A percentile compares a stretch with the other conserved stretches of the same genome.
These are phyloP conservation scores for Calameuta filiformis DNA, from an alignment of 2,888 invertebrate genomes.

Conservation along the genomic window DNA sequence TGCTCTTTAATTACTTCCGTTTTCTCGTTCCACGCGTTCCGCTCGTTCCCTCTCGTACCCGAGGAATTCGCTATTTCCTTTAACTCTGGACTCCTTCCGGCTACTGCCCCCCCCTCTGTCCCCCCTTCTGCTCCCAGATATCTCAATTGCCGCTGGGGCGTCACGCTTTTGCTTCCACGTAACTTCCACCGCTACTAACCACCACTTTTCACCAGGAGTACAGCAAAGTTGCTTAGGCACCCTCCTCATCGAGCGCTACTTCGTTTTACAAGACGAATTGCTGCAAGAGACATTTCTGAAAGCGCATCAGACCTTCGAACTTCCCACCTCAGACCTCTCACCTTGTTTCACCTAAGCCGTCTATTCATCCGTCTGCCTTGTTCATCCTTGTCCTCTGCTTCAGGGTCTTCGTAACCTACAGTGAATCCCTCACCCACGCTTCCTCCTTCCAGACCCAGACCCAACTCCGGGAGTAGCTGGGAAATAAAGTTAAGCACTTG, in stretches of 20 bases:
- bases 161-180: background rate
- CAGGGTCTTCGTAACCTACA: background rate
- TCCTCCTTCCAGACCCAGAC: background rate
- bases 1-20: background rate
- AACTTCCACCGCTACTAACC: background rate
- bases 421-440: background rate
- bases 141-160: background rate
- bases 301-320: background rate
- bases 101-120: too few relatives aligned
- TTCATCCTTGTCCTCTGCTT: background rate
- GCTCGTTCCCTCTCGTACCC: background rate
- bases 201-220: background rate
- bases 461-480: background rate
- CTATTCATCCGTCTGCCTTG: background rate
- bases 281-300: background rate
- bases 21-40: background rate
- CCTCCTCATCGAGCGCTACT: background rate
- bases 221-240: background rate
- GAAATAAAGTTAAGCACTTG: background rate
- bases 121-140: background rate
- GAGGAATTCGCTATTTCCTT: background rate
- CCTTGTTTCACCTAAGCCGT: background rate
- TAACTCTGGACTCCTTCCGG: background rate
- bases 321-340: background rate
- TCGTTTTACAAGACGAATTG: background rate